Conservation (phyloP, 23 tunicate species). For the Ascidia mentula region DNA sequence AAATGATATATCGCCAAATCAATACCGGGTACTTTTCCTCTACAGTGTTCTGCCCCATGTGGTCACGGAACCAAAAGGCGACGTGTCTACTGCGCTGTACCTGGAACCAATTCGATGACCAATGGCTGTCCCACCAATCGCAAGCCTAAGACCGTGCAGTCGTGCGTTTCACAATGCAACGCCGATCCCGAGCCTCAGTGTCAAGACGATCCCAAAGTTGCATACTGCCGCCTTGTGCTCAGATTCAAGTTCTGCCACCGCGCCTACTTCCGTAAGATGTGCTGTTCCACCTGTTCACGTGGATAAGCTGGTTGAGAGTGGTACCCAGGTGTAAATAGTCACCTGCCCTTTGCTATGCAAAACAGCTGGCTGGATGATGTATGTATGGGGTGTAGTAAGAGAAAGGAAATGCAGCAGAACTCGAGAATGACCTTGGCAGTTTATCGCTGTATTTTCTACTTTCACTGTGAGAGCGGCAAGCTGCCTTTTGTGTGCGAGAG, state of each 20-base stretch:
- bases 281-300: constrained; percentile 73
- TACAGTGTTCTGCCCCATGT: constrained; percentile 76
- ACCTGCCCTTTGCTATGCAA: constrained; percentile 3
- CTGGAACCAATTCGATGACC: constrained; percentile 9
- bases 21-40: no score
- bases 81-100: constrained; percentile 66
- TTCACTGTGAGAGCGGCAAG: neutral
- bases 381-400: neutral
- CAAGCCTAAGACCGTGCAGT: constrained; percentile 43
- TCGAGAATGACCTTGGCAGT: no score
- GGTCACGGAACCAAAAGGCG: constrained; percentile 84
- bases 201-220: constrained; percentile 72
- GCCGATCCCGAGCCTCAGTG: constrained; percentile 27
- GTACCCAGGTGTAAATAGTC: neutral
- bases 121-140: constrained; percentile 25
- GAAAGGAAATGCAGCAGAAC: neutral
- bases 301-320: neutral
- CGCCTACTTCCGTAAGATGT: constrained; percentile 76
- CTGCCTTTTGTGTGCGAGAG: neutral
- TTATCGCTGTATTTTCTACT: neutral
- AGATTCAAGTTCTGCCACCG: constrained; percentile 79
- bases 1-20: no score
- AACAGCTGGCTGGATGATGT: neutral
- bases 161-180: constrained; percentile 51
- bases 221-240: constrained; percentile 73